Base-by-base conservation (phyloP, 1,140 invertebrate genomes). In the Arctopsyche grandis region DNA sequence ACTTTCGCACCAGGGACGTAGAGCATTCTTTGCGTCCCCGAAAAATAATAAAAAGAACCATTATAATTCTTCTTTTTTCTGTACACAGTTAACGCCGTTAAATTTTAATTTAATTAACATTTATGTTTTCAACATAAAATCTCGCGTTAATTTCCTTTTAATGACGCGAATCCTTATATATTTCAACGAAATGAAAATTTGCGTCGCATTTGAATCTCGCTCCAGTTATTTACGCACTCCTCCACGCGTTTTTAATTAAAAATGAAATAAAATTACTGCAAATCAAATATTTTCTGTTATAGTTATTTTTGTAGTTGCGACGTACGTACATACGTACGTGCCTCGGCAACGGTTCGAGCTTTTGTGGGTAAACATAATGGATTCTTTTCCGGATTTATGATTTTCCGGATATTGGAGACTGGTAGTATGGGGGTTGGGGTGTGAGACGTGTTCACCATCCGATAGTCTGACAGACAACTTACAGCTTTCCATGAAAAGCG, bases 311-410 rank as follows among this genome's bases (percentile, higher is more conserved):
- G 46, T 16, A 56, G 52, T 26, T 14, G 63, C 3, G 63, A 9
- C 7, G 9, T n/a, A n/a, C n/a, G n/a, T n/a, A n/a, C 7, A 38
- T 38, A 38, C 29, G 29, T 38, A 44, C 69, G 44, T 73, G 69
- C 44, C 19, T 5, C 14, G 24, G 69, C 69, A 73, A 46, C 69
- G 38, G 26, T 16, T 43, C 14, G 19, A 26, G 9, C n/a, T 9
- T 48, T 16, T 48, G 38, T 19, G 69, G 38, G n/a, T 73, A 73
- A 73, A 43, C 26, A 73, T 73, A 73, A 73, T 73, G 44, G 69
- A 73, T 43, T 73, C 69, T 29, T 22, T 73, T 73, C 38, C 69
- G 26, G 69, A 44, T 73, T 73, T 73, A 73, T 48, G 69, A 44
- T 73, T 73, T 73, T 48, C 38, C 44, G 69, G 69, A 44, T 29